These are phyloP conservation scores for Lamproptera curius DNA, from an alignment of 2,888 invertebrate species.

Conservation along the genomic window DNA sequence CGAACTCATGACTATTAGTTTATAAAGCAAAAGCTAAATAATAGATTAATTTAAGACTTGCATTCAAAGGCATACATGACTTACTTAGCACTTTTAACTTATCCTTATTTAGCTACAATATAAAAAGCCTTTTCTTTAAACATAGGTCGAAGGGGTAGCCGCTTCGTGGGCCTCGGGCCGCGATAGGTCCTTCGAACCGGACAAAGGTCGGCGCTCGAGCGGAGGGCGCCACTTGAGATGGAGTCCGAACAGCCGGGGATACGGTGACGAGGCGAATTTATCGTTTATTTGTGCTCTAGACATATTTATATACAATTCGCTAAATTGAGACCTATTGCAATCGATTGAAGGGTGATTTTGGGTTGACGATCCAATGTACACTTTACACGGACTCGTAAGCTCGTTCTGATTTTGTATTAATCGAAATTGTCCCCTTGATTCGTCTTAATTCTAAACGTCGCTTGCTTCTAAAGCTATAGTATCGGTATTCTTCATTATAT, in stretches of 20 bases:
- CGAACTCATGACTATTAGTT: no score
- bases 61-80: no score
- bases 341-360: no score
- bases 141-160: neutral
- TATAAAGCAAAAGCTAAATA: no score
- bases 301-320: neutral
- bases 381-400: no score
- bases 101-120: no score
- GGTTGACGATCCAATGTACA: no score
- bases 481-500: constrained; percentile 28
- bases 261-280: constrained; percentile 1
- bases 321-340: no score
- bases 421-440: constrained; percentile 23
- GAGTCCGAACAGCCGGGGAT: constrained; percentile 9
- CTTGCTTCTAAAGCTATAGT: constrained; percentile 39
- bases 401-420: neutral
- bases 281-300: constrained; percentile 1
- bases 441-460: constrained; percentile 35
- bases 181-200: neutral
- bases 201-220: neutral
- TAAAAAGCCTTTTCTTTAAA: no score
- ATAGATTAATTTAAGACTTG: no score
- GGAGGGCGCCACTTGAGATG: neutral
- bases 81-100: no score
- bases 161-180: neutral